Evolutionary conservation across 2,113 vertebrate species (phyloP).

Genomic region (Thomomys bottae): DNA sequence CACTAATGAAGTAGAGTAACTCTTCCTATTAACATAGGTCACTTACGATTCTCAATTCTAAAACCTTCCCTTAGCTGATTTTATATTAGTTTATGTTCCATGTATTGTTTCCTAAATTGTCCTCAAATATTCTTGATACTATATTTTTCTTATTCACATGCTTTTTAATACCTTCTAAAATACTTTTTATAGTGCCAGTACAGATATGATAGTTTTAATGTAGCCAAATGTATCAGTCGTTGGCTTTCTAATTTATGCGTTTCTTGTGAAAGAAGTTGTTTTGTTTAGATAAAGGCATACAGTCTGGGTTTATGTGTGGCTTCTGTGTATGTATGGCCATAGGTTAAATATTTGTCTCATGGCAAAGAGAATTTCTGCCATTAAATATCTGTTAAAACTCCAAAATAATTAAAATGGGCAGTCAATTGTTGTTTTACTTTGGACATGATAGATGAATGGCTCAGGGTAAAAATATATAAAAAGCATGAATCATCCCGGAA

Average conservation of each 20-base stretch:
- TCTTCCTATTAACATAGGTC: not conserved
- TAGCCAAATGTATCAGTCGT: not conserved
- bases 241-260: not conserved
- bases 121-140: not conserved
- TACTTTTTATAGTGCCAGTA: not conserved
- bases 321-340: not conserved
- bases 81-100: not conserved
- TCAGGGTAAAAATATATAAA: not conserved
- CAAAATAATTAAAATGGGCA: not conserved
- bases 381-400: not conserved
- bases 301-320: not conserved
- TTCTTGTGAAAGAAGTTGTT: not conserved
- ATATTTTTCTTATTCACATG: not conserved
- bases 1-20: not conserved
- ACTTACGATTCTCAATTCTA: not conserved
- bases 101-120: not conserved
- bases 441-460: not conserved
- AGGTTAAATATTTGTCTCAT: not conserved
- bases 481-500: not conserved
- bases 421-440: not conserved
- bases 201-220: not conserved
- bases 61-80: not conserved
- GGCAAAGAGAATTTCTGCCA: not conserved
- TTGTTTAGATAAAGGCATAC: not conserved
- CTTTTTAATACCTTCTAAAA: not conserved